Evolutionary conservation across 1,140 invertebrate species (phyloP).

Genomic region (Leptinotarsa lineolata): DNA sequence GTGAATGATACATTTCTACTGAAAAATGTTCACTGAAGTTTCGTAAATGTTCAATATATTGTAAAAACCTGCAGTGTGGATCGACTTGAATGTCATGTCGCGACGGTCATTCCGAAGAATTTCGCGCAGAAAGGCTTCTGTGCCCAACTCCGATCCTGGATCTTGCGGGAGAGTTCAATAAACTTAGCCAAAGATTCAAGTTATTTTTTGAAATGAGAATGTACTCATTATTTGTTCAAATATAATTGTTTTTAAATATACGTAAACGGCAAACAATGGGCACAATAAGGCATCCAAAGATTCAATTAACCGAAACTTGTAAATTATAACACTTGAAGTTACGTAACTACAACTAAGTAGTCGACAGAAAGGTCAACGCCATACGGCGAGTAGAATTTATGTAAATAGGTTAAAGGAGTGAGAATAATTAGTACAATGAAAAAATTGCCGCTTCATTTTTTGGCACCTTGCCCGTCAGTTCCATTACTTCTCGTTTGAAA

Average conservation of each 20-base stretch:
- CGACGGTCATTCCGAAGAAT: no score
- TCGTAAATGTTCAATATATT: no score
- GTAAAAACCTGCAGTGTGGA: no score
- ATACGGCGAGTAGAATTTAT: conserved; percentile 36
- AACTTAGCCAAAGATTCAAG: conserved; percentile 7
- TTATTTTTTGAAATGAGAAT: conserved; percentile 12
- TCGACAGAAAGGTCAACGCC: conserved; percentile 37
- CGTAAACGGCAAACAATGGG: conserved; percentile 16
- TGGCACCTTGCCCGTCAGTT: neutral
- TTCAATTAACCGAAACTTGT: conserved; percentile 17
- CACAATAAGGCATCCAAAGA: conserved; percentile 14
- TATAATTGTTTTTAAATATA: conserved; percentile 14
- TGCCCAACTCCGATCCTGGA: neutral
- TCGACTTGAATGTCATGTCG: no score
- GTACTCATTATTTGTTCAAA: conserved; percentile 4
- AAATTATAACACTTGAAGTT: conserved; percentile 13
- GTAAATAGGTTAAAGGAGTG: conserved; percentile 41
- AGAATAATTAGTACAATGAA: conserved; percentile 38
- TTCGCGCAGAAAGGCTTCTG: no score
- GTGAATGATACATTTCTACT: no score
- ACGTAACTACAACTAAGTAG: conserved; percentile 29
- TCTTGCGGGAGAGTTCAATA: conserved; percentile 7
- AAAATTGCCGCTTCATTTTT: conserved; percentile 27
- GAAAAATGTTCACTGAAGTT: no score
- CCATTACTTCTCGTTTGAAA: conserved; percentile 16